phyloP scores from a whole-genome alignment of 1,140 invertebrate genomes.

The Glossosoma conforme region DNA sequence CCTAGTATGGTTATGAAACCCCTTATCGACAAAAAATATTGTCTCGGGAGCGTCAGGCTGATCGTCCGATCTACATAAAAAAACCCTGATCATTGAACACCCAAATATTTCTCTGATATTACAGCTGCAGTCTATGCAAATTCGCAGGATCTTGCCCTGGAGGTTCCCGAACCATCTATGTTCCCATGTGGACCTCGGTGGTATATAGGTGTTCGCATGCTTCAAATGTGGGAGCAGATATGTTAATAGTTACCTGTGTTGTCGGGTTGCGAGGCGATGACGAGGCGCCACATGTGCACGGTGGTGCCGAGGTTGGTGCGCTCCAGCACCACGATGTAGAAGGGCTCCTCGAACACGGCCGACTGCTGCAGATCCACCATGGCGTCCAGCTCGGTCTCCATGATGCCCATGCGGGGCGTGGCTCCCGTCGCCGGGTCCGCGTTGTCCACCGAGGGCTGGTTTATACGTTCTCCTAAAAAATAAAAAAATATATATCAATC shows the following conservation, averaged over 20 bases:
- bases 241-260: constrained; percentile 53
- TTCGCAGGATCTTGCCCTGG: too few relatives aligned
- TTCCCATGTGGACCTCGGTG: too few relatives aligned
- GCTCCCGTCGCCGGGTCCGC: constrained; percentile 1
- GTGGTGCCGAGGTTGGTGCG: constrained; percentile 77
- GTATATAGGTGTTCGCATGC: too few relatives aligned
- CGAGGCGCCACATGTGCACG: constrained; percentile 93
- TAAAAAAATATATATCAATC: constrained; percentile 5
- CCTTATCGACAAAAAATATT: too few relatives aligned
- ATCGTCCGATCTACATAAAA: too few relatives aligned
- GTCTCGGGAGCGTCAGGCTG: too few relatives aligned
- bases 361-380: constrained; percentile 86
- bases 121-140: too few relatives aligned
- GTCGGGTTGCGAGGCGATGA: constrained; percentile 79
- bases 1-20: too few relatives aligned
- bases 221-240: too few relatives aligned
- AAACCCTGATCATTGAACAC: too few relatives aligned
- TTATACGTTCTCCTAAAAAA: constrained; percentile 27
- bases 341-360: constrained; percentile 87
- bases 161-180: too few relatives aligned
- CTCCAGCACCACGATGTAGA: constrained; percentile 91
- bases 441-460: background rate
- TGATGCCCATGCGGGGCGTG: constrained; percentile 48
- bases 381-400: constrained; percentile 69
- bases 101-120: too few relatives aligned